These are phyloP conservation scores for Tipula vernalis DNA, from an alignment of 2,888 invertebrate species.

Conservation along the genomic window DNA sequence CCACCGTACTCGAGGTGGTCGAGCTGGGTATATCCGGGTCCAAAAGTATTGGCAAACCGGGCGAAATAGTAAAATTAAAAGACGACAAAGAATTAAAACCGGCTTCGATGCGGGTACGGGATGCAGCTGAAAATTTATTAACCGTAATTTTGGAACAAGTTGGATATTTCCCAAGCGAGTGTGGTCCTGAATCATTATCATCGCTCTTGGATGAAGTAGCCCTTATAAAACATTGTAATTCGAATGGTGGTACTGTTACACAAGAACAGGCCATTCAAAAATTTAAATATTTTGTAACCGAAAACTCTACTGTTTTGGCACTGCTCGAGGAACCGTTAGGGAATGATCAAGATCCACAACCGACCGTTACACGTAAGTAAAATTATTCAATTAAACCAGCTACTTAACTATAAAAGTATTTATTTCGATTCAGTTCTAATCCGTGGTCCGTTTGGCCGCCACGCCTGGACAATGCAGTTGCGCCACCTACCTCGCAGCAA, in stretches of 20 bases:
- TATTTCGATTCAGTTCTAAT: constrained; percentile 52
- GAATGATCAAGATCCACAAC: constrained; percentile 88
- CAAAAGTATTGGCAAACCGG: constrained; percentile 76
- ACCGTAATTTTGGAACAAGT: constrained; percentile 85
- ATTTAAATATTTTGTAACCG: constrained; percentile 83
- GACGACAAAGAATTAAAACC: constrained; percentile 94
- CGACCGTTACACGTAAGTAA: constrained; percentile 57
- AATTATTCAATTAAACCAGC: not conserved
- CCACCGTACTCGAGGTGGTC: constrained; percentile 89
- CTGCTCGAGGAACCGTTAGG: constrained; percentile 84
- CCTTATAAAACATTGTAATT: constrained; percentile 61
- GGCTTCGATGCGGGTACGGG: constrained; percentile 92
- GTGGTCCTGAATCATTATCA: constrained; percentile 71
- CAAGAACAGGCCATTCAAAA: constrained; percentile 48
- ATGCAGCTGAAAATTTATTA: constrained; percentile 90
- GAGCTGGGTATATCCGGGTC: constrained; percentile 95
- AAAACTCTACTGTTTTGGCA: constrained; percentile 78
- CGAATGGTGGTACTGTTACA: constrained; percentile 36
- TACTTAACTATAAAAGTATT: not conserved
- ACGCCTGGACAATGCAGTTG: constrained; percentile 86
- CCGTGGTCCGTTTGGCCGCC: constrained; percentile 85
- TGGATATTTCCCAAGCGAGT: constrained; percentile 72
- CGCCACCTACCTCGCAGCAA: constrained; percentile 78
- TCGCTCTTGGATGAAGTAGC: constrained; percentile 82
- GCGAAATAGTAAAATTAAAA: constrained; percentile 83